These are phyloP conservation scores for Varecia variegata DNA, from an alignment of 2,797 vertebrate genomes.

Conservation along the genomic window DNA sequence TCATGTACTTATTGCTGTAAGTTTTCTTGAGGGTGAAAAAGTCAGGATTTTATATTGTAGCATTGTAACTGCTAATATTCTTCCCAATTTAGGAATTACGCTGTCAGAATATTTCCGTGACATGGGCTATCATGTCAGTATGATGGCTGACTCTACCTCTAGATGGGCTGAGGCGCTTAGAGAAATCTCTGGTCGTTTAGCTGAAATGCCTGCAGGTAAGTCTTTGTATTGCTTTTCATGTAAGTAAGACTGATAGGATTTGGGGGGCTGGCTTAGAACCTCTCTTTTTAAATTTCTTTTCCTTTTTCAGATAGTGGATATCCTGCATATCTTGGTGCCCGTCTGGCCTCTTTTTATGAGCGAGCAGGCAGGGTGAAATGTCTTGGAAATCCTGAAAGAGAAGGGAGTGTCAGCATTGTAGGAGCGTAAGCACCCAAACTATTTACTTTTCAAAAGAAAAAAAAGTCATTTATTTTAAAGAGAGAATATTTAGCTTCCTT, in stretches of 20 bases:
- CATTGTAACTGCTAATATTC: conserved; percentile 31
- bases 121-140: conserved; percentile 99
- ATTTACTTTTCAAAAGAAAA: conserved; percentile 34
- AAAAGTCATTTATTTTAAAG: conserved; percentile 13
- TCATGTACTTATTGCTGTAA: not conserved
- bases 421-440: conserved; percentile 92
- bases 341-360: conserved; percentile 97
- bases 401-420: conserved; percentile 98
- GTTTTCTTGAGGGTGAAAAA: conserved; percentile 23
- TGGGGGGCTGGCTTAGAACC: not conserved
- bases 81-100: conserved; percentile 91
- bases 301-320: conserved; percentile 90
- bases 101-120: conserved; percentile 98
- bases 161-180: conserved; percentile 98
- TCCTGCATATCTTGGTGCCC: conserved; percentile 94
- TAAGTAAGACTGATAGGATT: not conserved
- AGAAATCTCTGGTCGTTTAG: conserved; percentile 97
- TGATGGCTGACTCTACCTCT: conserved; percentile 99
- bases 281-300: not conserved
- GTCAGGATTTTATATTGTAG: not conserved
- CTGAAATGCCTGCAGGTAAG: conserved; percentile 99
- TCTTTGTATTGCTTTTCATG: conserved; percentile 16
- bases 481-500: not conserved
- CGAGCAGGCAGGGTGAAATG: conserved; percentile 97
- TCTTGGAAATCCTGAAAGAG: conserved; percentile 96